Evolutionary conservation across 2,797 vertebrate species (phyloP).

Genomic region (Mastacembelus armatus): DNA sequence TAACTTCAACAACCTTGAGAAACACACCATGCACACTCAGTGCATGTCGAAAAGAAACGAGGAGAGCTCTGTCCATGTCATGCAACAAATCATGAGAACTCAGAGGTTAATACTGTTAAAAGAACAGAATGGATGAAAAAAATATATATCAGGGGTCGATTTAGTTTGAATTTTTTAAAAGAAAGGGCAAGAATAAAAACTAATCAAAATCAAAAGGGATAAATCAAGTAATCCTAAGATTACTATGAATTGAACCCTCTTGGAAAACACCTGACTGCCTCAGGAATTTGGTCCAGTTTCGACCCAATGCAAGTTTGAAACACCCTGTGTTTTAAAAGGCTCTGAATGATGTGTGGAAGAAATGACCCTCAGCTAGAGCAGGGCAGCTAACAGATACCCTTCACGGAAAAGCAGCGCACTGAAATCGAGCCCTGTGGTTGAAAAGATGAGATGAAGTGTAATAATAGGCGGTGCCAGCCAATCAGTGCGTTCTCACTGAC

Average conservation of each 20-base stretch:
- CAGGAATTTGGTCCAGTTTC: conserved; percentile 48
- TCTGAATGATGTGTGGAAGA: conserved; percentile 40
- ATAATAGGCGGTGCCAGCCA: conserved; percentile 46
- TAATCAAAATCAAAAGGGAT: conserved; percentile 50
- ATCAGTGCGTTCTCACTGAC: conserved; percentile 79
- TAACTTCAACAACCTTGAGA: conserved; percentile 73
- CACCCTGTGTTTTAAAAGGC: conserved; percentile 35
- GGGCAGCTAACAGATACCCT: conserved; percentile 28
- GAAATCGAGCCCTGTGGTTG: conserved; percentile 98
- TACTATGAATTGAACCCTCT: conserved; percentile 61
- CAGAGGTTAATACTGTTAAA: conserved; percentile 78
- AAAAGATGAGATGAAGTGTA: conserved; percentile 82
- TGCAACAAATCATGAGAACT: conserved; percentile 88
- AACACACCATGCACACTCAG: conserved; percentile 75
- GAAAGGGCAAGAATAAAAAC: conserved; percentile 50
- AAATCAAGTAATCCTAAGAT: conserved; percentile 62
- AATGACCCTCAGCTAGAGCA: conserved; percentile 31
- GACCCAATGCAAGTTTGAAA: conserved; percentile 37
- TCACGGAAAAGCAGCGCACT: conserved; percentile 66
- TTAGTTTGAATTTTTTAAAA: conserved; percentile 83
- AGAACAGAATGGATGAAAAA: conserved; percentile 68
- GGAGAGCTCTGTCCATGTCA: conserved; percentile 82
- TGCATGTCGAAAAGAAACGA: conserved; percentile 67
- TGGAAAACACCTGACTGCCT: conserved; percentile 6
- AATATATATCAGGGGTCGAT: conserved; percentile 93